These are phyloP conservation scores for Saguinus midas DNA, from an alignment of 2,113 vertebrate species.

Conservation along the genomic window DNA sequence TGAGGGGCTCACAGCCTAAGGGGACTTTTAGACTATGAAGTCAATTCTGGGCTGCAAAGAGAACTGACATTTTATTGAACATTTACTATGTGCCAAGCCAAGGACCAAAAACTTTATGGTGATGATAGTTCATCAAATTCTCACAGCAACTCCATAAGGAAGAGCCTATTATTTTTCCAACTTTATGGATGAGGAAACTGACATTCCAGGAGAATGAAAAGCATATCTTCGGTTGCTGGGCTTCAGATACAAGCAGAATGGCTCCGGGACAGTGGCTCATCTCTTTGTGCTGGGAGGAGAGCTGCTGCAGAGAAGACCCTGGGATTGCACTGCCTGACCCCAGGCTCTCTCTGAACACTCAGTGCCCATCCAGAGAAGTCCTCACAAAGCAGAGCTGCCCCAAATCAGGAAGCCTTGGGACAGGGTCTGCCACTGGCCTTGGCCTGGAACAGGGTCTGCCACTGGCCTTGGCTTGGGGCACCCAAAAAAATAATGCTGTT, in stretches of 20 bases:
- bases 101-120: background rate
- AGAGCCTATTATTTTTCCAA: background rate
- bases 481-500: background rate
- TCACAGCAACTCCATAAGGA: background rate
- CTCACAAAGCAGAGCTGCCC: background rate
- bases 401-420: background rate
- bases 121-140: background rate
- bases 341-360: background rate
- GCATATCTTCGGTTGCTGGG: background rate
- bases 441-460: background rate
- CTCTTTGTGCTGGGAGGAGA: background rate
- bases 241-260: background rate
- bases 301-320: background rate
- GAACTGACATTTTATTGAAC: background rate
- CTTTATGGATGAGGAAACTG: background rate
- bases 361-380: fast-evolving
- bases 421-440: background rate
- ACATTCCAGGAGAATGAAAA: background rate
- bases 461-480: background rate
- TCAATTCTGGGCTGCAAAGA: background rate
- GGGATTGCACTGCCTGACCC: background rate
- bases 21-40: background rate
- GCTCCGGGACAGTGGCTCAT: background rate
- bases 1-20: background rate
- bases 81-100: background rate